Base-by-base conservation (phyloP, 2,888 invertebrate genomes). In the Melieria crassipennis region DNA sequence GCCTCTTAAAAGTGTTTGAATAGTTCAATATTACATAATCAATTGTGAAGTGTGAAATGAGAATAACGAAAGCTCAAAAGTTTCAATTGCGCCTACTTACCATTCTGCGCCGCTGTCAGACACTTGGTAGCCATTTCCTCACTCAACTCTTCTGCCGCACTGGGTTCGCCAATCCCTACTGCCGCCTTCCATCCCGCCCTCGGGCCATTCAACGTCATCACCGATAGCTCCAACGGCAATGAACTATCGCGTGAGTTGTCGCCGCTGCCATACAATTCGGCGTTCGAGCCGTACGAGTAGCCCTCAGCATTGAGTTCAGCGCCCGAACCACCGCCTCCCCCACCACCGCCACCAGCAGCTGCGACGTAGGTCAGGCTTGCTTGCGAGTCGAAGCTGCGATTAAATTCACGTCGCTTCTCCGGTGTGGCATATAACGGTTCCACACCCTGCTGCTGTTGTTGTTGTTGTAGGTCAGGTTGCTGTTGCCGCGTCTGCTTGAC, bases 361-460 rank as follows among this genome's bases (percentile, higher is more conserved):
- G 80, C 82, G 10, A 84, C 85, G 65, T 81, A 84, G 61, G 84
- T 77, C 42, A 84, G 85, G 69, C 86, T 85, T 4, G 83, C 78
- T 56, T 84, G 83, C 4, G 84, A 84, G 69, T 84, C 84, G 61
- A 84, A 84, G 66, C 84, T 84, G 55, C 82, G 83, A 78, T 83
- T 82, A 60, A 76, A 79, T 16, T 84, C 83, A 60, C 85, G 80
- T 11, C 83, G 79, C 68, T 85, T 85, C 16, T 85, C 85, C 10
- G 85, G 84, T 30, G 84, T 85, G 46, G 86, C 84, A 78, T 85
- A 85, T 1, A 85, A 67, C 0, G 84, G 79, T 58, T 82, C 82
- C 9, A 68, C 70, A 71, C 67, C 58, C 58, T 65, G 48, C 43
- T 47, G 1, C 6, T 56, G 47, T 3, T 13, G 30, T 46, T 16